Conservation (phyloP, 2,888 invertebrate genomes). For the Dasypolia templi region DNA sequence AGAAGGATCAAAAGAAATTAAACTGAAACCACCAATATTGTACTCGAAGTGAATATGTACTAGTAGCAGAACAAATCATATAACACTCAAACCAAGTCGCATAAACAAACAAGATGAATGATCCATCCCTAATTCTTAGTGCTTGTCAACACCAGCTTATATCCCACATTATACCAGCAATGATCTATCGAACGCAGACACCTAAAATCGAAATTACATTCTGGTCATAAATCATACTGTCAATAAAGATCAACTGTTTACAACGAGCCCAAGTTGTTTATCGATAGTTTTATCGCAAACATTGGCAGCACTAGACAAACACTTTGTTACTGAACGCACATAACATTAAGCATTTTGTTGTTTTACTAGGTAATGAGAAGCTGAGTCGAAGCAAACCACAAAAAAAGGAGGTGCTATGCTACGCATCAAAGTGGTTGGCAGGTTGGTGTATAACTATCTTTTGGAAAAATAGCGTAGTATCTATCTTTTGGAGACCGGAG, state of each 20-base stretch:
- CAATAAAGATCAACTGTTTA: slow-evolving; percentile 55
- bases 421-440: no score
- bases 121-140: slow-evolving; percentile 16
- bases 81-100: no score
- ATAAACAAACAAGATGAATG: not conserved
- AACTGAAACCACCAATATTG: no score
- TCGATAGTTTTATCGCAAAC: slow-evolving; percentile 49
- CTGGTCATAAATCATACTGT: slow-evolving; percentile 45
- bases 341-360: slow-evolving; percentile 16
- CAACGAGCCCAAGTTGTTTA: slow-evolving; percentile 49
- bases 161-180: slow-evolving; percentile 25
- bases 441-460: no score
- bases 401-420: not conserved
- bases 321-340: slow-evolving; percentile 30
- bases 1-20: no score
- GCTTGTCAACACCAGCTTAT: slow-evolving; percentile 2
- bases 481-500: no score
- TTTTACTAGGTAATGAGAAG: not conserved
- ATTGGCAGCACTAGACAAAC: slow-evolving; percentile 37
- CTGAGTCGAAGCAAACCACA: not conserved
- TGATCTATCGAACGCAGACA: slow-evolving; percentile 13
- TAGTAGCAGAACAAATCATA: no score
- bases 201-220: slow-evolving; percentile 31
- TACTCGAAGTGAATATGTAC: no score
- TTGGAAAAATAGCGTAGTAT: no score